A percentile compares a stretch with the other conserved stretches of the same genome.
These are phyloP conservation scores for Drosophila subpulchrella DNA, from an alignment of 1,140 invertebrate species.

Conservation along the genomic window DNA sequence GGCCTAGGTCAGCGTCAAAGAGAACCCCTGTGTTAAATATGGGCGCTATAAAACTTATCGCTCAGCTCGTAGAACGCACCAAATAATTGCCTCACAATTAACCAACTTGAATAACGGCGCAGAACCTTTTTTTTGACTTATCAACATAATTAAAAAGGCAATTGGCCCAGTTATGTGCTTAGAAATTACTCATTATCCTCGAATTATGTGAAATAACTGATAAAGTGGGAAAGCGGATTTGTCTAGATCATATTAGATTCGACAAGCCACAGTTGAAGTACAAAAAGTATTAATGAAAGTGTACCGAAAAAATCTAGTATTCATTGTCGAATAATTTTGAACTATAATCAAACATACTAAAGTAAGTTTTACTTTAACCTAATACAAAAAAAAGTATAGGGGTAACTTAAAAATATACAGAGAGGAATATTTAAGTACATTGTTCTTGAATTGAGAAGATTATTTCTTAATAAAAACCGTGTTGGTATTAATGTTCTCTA, in stretches of 20 bases:
- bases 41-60: constrained; percentile 27
- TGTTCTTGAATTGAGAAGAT: no score
- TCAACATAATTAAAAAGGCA: constrained; percentile 16
- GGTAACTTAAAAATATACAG: no score
- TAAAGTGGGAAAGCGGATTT: constrained; percentile 12
- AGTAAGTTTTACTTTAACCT: no score
- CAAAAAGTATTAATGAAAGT: no score
- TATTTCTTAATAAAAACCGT: no score
- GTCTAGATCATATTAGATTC: constrained; percentile 15
- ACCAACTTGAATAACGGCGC: constrained; percentile 4
- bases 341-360: no score
- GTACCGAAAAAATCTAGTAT: no score
- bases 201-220: constrained; percentile 29
- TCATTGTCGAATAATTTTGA: no score
- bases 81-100: constrained; percentile 29
- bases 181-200: constrained; percentile 7
- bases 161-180: constrained; percentile 1
- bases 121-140: constrained; percentile 20
- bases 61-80: constrained; percentile 3
- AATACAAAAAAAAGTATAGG: no score
- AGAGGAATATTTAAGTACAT: no score
- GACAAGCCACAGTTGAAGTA: background rate
- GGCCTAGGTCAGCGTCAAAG: constrained; percentile 69
- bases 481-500: no score
- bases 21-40: background rate